Evolutionary conservation across 2,888 invertebrate genomes (phyloP), one percentile per base, ranked within the genome.

Genomic region (Meganola albula): DNA sequence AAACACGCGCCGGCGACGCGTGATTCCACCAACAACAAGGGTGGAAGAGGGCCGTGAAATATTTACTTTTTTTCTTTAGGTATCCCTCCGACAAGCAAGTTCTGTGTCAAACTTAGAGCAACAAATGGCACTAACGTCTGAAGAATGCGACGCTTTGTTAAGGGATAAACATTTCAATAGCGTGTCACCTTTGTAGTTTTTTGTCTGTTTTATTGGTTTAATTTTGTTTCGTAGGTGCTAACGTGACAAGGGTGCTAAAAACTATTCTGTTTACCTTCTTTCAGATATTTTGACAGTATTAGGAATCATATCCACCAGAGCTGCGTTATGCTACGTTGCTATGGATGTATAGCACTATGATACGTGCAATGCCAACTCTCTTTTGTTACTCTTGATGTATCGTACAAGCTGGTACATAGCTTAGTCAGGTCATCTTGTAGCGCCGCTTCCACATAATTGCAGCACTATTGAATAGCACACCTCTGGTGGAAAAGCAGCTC

Each of bases 11-110:
- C 63, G 69, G 74, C 74, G 74, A 79, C 80, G 80, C 80, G 80
- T 83, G 83, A 80, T 83, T 82, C 84, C 70, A 73, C 72, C 79
- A 74, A 74, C 79, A 74, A 74, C 79, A 74, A 76, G 84, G 84
- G 82, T 68, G 75, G 65, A 63, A 47, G 37, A 63, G 72, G 68
- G 67, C 55, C 37, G 71, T 73, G 72, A 75, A 77, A 79, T 79
- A 79, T 82, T 72, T 79, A 76, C 76, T 78, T 77, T 77, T 78
- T 72, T 59, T 63, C n/a, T n/a, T n/a, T n/a, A n/a, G n/a, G n/a
- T 57, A 59, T 49, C 62, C 58, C 59, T 57, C 67, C 63, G 68
- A 66, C 63, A 45, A 44, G 27, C 48, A 74, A 78, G 64, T 74
- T 74, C 63, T 59, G 63, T 66, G 73, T 67, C 65, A 72, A 77